Evolutionary conservation across 35 echinoderm and acorn worm genomes (phyloP), one percentile per base, ranked within the genome.

Genomic region (Nesometra sesokonis): DNA sequence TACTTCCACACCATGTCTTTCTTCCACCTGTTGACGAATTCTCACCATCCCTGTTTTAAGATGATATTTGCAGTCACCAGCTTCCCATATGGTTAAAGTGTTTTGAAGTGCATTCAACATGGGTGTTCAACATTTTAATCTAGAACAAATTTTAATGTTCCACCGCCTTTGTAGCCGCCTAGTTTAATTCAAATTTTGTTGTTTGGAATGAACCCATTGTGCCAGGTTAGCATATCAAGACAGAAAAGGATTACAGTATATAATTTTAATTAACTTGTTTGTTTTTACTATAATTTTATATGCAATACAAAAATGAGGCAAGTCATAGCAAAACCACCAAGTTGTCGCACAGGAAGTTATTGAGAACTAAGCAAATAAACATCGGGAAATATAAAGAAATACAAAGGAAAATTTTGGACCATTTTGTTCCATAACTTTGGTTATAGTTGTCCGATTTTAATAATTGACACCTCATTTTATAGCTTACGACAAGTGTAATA

Each of bases 141-240:
- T 88, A 46, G 39, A 88, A 33, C 85, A 31, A 36, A 80, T 39
- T 91, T 91, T 35, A 87, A 91, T 17, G 78, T 87, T 30, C 86
- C 77, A 29, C 90, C 90, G 39, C 90, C 80, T 84, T 91, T 91
- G 35, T 91, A 85, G 13, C 78, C 90, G 0, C 90, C 86, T 30
- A 91, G 35, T 35, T 91, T 87, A 0, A 91, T 37, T 85, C 85
- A 91, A 13, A 91, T 79, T 84, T 91, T 46, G 31, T 88, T 46
- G 5, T 92, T 30, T 27, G 86, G 82, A 11, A 87, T 47, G 36
- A 83, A 15, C 19, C 32, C 81, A 84, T 33, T 35, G 5, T 83
- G 36, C 76, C 57, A 78, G 17, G 57, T 67, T 33, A 87, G 19
- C 34, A 33, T 31, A 31, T 34, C 76, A 32, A 19, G 13, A 21